Evolutionary conservation across 1,140 invertebrate species (phyloP).

Genomic region (Listronotus bonariensis): DNA sequence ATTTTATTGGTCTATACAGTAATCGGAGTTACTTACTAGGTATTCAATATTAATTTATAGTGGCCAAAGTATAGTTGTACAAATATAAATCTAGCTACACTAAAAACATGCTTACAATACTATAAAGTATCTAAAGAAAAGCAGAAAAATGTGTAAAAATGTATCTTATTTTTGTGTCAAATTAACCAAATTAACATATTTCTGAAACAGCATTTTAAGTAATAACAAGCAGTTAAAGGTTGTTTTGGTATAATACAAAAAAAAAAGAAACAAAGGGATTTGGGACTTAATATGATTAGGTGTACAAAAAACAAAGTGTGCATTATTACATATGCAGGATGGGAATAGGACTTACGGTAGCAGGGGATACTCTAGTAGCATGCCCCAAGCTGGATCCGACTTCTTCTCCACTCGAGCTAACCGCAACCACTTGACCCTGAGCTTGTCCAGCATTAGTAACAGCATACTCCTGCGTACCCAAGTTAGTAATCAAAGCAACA

Average conservation of each 20-base stretch:
- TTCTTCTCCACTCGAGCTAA: slow-evolving; percentile 55
- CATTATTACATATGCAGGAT: slow-evolving; percentile 50
- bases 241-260: background rate
- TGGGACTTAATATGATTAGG: background rate
- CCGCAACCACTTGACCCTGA: slow-evolving; percentile 59
- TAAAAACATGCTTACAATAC: too few relatives aligned
- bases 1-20: too few relatives aligned
- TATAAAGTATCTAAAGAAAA: too few relatives aligned
- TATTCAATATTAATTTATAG: too few relatives aligned
- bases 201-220: too few relatives aligned
- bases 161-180: too few relatives aligned
- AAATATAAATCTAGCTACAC: too few relatives aligned
- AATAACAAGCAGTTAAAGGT: too few relatives aligned
- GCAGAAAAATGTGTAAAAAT: too few relatives aligned
- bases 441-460: slow-evolving; percentile 64
- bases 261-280: slow-evolving; percentile 15
- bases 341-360: slow-evolving; percentile 73
- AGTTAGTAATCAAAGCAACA: slow-evolving; percentile 34
- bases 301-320: slow-evolving; percentile 40
- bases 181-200: too few relatives aligned
- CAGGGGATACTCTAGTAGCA: slow-evolving; percentile 85
- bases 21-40: too few relatives aligned
- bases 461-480: slow-evolving; percentile 65
- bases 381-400: slow-evolving; percentile 72
- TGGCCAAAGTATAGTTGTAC: too few relatives aligned